Conservation (phyloP, 2,113 vertebrate species). For the Pionites leucogaster region DNA sequence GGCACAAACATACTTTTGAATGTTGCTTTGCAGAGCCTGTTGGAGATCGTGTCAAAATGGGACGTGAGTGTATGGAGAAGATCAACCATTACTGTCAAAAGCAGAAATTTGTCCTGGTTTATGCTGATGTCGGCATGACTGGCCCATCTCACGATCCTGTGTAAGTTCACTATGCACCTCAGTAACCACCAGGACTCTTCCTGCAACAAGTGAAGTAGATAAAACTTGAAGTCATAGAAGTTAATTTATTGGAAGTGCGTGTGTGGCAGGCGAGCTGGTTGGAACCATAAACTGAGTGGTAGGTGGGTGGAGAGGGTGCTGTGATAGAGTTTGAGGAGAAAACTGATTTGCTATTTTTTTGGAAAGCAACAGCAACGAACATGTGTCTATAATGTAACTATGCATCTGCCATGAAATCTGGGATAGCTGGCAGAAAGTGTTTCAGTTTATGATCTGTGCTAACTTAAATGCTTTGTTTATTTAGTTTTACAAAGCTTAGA, state of each 20-base stretch:
- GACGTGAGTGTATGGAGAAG: neutral
- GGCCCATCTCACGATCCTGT: slow-evolving; percentile 51
- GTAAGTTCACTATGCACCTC: slow-evolving; percentile 36
- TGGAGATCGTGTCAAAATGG: neutral
- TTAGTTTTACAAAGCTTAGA: neutral
- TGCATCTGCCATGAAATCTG: neutral
- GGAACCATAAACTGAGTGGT: neutral
- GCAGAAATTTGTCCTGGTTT: accelerated
- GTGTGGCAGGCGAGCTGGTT: neutral
- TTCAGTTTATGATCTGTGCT: neutral
- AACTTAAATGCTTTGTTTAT: neutral
- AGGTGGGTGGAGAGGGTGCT: neutral
- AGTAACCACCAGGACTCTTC: neutral
- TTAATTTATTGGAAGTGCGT: neutral
- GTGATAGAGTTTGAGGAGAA: neutral
- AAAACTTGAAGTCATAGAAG: neutral
- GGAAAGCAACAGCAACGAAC: neutral
- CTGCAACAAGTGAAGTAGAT: neutral
- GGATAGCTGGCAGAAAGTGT: neutral
- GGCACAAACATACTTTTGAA: neutral
- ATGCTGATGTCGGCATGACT: accelerated
- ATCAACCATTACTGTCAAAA: slow-evolving; percentile 61
- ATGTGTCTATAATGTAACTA: neutral
- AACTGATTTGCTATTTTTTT: neutral
- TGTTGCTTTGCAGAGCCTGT: neutral